Conservation (phyloP, 2,113 vertebrate species). For the Vimba vimba region DNA sequence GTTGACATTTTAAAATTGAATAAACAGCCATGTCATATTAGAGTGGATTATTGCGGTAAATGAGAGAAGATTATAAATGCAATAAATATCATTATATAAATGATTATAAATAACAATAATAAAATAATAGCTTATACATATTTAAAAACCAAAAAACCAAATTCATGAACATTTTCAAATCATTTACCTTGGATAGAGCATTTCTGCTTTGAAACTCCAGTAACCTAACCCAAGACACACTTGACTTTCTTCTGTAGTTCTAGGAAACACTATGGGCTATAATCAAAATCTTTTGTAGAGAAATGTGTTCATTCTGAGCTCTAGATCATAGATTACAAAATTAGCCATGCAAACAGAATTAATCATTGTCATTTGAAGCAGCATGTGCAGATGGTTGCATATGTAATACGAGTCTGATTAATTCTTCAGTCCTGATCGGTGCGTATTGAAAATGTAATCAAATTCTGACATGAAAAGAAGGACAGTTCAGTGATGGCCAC, state of each 20-base stretch:
- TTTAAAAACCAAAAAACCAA: neutral
- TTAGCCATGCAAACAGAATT: conserved; percentile 42
- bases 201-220: neutral
- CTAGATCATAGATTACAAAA: conserved; percentile 7
- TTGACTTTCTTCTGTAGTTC: neutral
- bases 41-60: no score
- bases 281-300: conserved; percentile 29
- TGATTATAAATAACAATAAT: no score
- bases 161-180: neutral
- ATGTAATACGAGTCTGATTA: conserved; percentile 66
- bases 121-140: neutral
- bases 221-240: neutral
- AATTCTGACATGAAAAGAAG: conserved; percentile 51
- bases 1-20: no score
- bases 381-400: conserved; percentile 58
- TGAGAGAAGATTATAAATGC: no score
- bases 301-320: conserved; percentile 1
- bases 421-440: conserved; percentile 47
- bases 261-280: conserved; percentile 5
- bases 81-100: no score
- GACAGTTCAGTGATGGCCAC: conserved; percentile 11
- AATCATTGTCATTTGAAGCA: conserved; percentile 13
- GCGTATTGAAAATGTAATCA: conserved; percentile 58
- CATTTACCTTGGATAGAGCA: no score
- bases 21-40: no score